Evolutionary conservation across 1,140 invertebrate species (phyloP).

Genomic region (Sitophilus oryzae): DNA sequence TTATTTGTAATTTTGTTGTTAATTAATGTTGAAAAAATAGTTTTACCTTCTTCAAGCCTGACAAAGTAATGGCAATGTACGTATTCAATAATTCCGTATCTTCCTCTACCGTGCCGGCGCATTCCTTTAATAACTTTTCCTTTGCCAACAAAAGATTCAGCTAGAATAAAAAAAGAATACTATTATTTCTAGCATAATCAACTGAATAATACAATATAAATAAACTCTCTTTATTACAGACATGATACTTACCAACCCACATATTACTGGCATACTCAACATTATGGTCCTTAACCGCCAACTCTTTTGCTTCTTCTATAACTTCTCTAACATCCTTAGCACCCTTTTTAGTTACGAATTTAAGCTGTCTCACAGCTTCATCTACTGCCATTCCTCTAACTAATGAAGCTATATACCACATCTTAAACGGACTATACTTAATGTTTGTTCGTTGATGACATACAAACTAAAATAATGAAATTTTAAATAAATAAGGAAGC

Average conservation of each 20-base stretch:
- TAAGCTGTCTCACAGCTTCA: conserved; percentile 87
- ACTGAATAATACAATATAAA: not conserved
- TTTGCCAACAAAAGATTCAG: conserved; percentile 79
- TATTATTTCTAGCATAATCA: conserved; percentile 1
- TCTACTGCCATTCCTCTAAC: conserved; percentile 88
- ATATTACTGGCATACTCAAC: conserved; percentile 94
- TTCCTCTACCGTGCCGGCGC: conserved; percentile 69
- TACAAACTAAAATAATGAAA: conserved; percentile 64
- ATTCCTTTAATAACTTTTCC: conserved; percentile 72
- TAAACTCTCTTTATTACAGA: too few relatives aligned
- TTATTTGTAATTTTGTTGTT: not conserved
- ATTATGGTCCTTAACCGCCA: conserved; percentile 84
- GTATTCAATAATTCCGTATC: conserved; percentile 69
- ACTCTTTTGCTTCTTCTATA: conserved; percentile 79
- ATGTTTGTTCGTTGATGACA: conserved; percentile 77
- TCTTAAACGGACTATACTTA: conserved; percentile 84
- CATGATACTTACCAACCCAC: conserved; percentile 83
- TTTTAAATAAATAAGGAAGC: not conserved
- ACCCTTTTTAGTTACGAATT: conserved; percentile 80
- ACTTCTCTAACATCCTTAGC: conserved; percentile 71
- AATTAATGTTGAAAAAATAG: not conserved
- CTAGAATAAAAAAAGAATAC: conserved; percentile 47
- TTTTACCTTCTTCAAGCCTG: conserved; percentile 76
- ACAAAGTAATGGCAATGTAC: conserved; percentile 84
- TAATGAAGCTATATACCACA: conserved; percentile 85